Conservation (phyloP, 2,888 invertebrate species). For the Drosophila cognata region DNA sequence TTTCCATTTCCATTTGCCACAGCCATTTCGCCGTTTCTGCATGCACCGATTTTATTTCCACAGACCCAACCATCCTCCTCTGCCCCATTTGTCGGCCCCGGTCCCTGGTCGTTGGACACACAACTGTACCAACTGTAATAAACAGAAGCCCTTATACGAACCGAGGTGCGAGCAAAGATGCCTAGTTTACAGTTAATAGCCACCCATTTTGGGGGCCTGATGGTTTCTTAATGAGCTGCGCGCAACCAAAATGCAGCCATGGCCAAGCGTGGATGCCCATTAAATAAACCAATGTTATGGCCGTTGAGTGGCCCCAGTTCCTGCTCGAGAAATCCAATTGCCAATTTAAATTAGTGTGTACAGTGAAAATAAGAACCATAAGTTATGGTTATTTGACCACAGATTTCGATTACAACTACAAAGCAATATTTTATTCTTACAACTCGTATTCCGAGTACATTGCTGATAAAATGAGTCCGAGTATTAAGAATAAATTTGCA, state of each 20-base stretch:
- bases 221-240: conserved; percentile 72
- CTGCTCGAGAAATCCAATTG: conserved; percentile 15
- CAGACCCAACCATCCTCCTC: conserved; percentile 26
- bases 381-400: not conserved
- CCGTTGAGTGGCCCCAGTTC: conserved; percentile 7
- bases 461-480: not conserved
- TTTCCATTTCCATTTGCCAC: conserved; percentile 44
- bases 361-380: conserved; percentile 13
- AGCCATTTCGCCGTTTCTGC: conserved; percentile 53
- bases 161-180: conserved; percentile 36
- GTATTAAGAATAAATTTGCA: not conserved
- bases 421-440: not conserved
- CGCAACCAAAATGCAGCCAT: conserved; percentile 50
- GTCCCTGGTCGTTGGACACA: not conserved
- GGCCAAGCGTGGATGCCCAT: conserved; percentile 42
- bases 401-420: not conserved
- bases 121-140: not conserved
- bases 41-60: conserved; percentile 51
- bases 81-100: not conserved
- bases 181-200: conserved; percentile 21
- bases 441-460: not conserved
- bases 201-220: conserved; percentile 48
- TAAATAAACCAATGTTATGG: conserved; percentile 49
- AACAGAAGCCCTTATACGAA: conserved; percentile 4
- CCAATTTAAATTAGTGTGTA: conserved; percentile 40